Conservation (phyloP, 2,888 invertebrate genomes). For the Schrankia costaestrigalis region DNA sequence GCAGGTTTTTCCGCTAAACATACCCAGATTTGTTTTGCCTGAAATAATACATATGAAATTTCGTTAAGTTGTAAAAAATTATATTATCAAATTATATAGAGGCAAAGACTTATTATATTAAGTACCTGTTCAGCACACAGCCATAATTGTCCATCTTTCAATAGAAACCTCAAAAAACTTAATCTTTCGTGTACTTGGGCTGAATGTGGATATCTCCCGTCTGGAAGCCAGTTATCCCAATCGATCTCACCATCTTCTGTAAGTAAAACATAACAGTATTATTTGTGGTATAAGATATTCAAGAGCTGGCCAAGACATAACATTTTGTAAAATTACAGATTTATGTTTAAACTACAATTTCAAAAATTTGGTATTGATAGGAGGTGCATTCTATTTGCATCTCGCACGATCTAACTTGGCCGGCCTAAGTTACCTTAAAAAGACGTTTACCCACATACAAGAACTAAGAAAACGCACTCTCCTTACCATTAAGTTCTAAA, state of each 20-base stretch:
- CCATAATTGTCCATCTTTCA: conserved; percentile 98
- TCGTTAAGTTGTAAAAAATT: not conserved
- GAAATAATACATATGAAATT: conserved; percentile 15
- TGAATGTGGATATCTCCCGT: conserved; percentile 94
- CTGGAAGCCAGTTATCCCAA: conserved; percentile 88
- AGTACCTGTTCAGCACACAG: conserved; percentile 93
- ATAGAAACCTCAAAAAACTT: conserved; percentile 93
- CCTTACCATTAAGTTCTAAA: too few species aligned
- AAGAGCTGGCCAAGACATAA: too few species aligned
- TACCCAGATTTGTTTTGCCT: conserved; percentile 97
- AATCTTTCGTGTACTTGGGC: conserved; percentile 96
- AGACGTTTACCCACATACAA: too few species aligned
- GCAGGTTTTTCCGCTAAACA: conserved; percentile 96
- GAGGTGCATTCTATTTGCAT: too few species aligned
- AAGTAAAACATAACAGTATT: conserved; percentile 26
- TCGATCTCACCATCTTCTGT: conserved; percentile 88
- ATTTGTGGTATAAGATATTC: too few species aligned
- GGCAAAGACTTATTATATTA: conserved; percentile 3
- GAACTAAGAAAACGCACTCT: too few species aligned
- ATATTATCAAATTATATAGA: not conserved
- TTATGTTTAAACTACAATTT: too few species aligned
- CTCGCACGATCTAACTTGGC: too few species aligned
- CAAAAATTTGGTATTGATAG: too few species aligned
- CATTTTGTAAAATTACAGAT: too few species aligned
- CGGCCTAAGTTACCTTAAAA: too few species aligned